phyloP scores from a whole-genome alignment of 2,888 invertebrate genomes.

The Lithophane leautieri region DNA sequence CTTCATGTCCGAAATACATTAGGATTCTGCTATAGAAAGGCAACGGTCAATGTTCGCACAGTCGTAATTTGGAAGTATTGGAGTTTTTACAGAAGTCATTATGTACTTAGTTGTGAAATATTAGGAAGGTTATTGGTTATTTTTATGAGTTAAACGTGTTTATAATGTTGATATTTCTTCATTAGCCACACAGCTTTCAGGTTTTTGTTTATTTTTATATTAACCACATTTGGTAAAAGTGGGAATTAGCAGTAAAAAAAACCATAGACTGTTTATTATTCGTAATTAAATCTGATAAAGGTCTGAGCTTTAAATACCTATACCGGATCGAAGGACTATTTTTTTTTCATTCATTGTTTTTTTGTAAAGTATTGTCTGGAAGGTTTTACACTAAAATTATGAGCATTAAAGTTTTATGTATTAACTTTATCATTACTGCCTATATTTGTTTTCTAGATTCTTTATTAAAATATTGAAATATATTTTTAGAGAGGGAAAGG shows the following conservation, averaged over 20 bases:
- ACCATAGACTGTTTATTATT: too few relatives aligned
- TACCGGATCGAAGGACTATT: too few relatives aligned
- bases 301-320: too few relatives aligned
- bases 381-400: too few relatives aligned
- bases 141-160: constrained; percentile 37
- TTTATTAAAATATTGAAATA: too few relatives aligned
- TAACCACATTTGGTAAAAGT: background rate
- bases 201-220: background rate
- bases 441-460: too few relatives aligned
- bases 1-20: constrained; percentile 37
- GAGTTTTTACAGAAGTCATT: constrained; percentile 47
- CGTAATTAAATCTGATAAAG: too few relatives aligned
- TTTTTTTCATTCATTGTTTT: too few relatives aligned
- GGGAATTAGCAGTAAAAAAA: background rate
- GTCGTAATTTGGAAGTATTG: constrained; percentile 48
- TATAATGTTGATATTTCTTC: constrained; percentile 15
- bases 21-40: constrained; percentile 24
- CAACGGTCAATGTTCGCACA: constrained; percentile 32
- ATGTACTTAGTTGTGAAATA: constrained; percentile 34
- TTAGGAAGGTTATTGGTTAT: constrained; percentile 39
- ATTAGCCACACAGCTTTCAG: background rate
- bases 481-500: too few relatives aligned
- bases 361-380: too few relatives aligned
- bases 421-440: too few relatives aligned
- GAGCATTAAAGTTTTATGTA: too few relatives aligned